Conservation (phyloP, 2,113 vertebrate species). For the Tympanuchus pallidicinctus region DNA sequence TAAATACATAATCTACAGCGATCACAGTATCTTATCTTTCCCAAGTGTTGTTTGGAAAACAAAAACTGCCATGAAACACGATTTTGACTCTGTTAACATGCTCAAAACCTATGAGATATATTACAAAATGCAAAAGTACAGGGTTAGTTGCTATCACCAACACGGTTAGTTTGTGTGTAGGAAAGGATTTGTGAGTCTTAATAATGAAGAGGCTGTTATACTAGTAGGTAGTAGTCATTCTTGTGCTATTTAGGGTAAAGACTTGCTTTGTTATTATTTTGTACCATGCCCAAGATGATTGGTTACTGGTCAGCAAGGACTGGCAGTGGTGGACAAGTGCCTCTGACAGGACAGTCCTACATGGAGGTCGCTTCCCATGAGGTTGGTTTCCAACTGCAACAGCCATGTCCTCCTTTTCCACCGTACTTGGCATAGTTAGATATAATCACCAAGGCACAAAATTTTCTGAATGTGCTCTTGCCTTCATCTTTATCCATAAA, state of each 20-base stretch:
- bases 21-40: not conserved
- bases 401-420: not conserved
- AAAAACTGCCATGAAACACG: not conserved
- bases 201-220: not conserved
- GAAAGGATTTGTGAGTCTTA: not conserved
- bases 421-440: accelerated
- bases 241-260: accelerated
- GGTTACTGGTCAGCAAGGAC: not conserved
- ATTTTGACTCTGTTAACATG: not conserved
- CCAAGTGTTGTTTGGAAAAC: not conserved
- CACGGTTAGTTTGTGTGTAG: not conserved
- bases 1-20: not conserved
- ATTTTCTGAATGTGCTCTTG: not conserved
- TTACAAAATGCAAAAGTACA: not conserved
- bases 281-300: accelerated
- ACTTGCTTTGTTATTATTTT: accelerated
- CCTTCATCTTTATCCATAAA: not conserved
- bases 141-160: accelerated
- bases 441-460: not conserved
- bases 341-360: not conserved
- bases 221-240: not conserved
- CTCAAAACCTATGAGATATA: not conserved
- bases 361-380: accelerated
- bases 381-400: not conserved
- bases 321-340: not conserved